These are phyloP conservation scores for Sebastes minor DNA, from an alignment of 2,797 vertebrate genomes.

Conservation along the genomic window DNA sequence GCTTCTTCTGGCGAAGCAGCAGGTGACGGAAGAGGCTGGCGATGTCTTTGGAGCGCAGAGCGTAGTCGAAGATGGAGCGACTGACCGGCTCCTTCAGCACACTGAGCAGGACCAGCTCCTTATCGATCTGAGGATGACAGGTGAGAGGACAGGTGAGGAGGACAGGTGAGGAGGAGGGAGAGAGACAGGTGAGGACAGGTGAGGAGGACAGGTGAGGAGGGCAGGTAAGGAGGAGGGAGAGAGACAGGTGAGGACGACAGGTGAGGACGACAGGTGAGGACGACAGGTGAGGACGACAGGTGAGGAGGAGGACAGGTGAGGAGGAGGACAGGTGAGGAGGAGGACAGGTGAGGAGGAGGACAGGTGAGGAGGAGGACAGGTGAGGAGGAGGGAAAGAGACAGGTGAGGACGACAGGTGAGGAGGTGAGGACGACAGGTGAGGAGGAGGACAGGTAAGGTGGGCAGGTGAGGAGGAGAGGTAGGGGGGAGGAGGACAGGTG, in stretches of 20 bases:
- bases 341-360: conserved; percentile 64
- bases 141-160: background rate
- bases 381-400: too few species aligned
- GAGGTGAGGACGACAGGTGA: too few species aligned
- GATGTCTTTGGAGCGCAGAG: conserved; percentile 95
- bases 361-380: background rate
- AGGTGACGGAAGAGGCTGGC: conserved; percentile 93
- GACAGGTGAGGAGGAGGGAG: background rate
- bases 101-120: conserved; percentile 95
- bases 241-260: too few species aligned
- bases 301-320: background rate
- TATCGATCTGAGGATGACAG: conserved; percentile 88
- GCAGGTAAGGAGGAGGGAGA: background rate
- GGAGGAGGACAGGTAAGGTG: background rate
- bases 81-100: conserved; percentile 95
- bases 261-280: background rate
- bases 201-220: background rate
- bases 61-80: conserved; percentile 97
- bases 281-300: conserved; percentile 44
- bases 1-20: conserved; percentile 93
- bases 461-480: background rate
- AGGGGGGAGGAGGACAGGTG: background rate
- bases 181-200: background rate
- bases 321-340: too few species aligned
- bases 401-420: too few species aligned